Evolutionary conservation across 2,113 vertebrate genomes (phyloP).

Genomic region (Siphamia tubifer): DNA sequence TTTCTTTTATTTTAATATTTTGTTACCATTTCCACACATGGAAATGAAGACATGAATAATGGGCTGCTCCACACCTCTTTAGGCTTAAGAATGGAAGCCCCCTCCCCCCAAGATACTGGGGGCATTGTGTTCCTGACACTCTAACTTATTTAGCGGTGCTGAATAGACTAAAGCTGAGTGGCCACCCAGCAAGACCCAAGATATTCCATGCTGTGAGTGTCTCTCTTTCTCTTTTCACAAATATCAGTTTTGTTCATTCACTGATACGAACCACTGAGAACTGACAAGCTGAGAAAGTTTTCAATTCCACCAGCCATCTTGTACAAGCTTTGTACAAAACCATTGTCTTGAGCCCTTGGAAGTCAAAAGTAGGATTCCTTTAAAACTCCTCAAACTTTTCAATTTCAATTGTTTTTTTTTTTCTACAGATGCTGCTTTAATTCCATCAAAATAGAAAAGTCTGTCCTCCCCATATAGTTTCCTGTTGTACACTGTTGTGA

Average conservation of each 20-base stretch:
- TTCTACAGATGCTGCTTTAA: constrained; percentile 44
- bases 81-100: constrained; percentile 41
- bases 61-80: constrained; percentile 62
- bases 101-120: constrained; percentile 41
- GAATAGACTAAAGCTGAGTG: constrained; percentile 58
- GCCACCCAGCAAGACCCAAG: constrained; percentile 61
- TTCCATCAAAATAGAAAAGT: constrained; percentile 48
- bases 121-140: constrained; percentile 64
- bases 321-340: constrained; percentile 23
- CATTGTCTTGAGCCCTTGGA: constrained; percentile 29
- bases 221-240: constrained; percentile 27
- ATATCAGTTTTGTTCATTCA: constrained; percentile 40
- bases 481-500: constrained; percentile 36
- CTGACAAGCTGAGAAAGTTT: constrained; percentile 4
- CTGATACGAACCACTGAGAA: constrained; percentile 16
- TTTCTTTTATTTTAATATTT: neutral
- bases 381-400: constrained; percentile 54
- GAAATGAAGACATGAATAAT: constrained; percentile 64
- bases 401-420: constrained; percentile 14
- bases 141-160: constrained; percentile 48
- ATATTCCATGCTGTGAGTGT: constrained; percentile 38
- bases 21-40: constrained; percentile 30
- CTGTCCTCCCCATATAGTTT: too few species aligned
- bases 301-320: constrained; percentile 25
- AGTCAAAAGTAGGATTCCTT: constrained; percentile 31